A percentile compares a stretch with the other conserved stretches of the same genome.
Conservation (phyloP, 2,797 vertebrate species). For the Gymnoscopelus microlampas region DNA sequence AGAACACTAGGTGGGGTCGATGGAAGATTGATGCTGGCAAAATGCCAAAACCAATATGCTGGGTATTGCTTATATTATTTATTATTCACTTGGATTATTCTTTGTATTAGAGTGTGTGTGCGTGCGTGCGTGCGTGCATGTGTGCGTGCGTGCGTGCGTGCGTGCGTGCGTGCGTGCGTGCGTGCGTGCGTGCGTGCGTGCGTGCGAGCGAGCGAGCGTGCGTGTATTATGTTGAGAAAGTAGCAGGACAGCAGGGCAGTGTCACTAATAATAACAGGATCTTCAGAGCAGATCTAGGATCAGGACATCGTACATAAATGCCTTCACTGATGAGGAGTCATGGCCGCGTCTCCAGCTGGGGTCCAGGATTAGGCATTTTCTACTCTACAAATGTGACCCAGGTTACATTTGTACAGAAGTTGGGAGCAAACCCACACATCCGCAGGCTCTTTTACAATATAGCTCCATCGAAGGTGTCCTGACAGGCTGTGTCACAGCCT, state of each 20-base stretch:
- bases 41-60: conserved; percentile 39
- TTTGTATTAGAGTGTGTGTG: background rate
- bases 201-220: too few species aligned
- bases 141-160: conserved; percentile 1
- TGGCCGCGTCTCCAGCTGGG: too few species aligned
- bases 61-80: background rate
- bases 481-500: too few species aligned
- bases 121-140: too few species aligned
- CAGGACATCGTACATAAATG: background rate
- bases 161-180: background rate
- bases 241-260: background rate
- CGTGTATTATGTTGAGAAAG: background rate
- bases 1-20: background rate
- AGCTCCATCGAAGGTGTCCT: too few species aligned
- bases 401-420: too few species aligned
- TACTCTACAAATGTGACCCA: too few species aligned
- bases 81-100: too few species aligned
- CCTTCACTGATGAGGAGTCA: conserved; percentile 35
- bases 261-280: background rate
- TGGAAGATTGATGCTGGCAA: conserved; percentile 32
- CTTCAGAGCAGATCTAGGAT: conserved; percentile 33
- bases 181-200: conserved; percentile 1
- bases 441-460: too few species aligned
- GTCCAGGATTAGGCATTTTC: too few species aligned
- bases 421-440: too few species aligned